These are phyloP conservation scores for Drosophila greeni DNA, from an alignment of 2,888 invertebrate species.

Conservation along the genomic window DNA sequence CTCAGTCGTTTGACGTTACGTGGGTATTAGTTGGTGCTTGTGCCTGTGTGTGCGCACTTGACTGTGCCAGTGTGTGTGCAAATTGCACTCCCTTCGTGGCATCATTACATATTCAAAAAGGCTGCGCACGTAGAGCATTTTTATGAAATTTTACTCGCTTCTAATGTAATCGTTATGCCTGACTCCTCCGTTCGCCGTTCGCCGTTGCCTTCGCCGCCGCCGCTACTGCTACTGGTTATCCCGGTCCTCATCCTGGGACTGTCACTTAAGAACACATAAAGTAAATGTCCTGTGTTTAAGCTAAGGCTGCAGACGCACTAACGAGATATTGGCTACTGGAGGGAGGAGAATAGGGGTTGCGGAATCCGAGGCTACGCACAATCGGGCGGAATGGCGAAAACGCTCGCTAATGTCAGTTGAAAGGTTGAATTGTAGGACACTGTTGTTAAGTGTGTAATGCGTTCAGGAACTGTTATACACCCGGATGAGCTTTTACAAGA, in stretches of 20 bases:
- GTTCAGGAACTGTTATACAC: conserved; percentile 1
- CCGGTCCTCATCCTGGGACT: conserved; percentile 26
- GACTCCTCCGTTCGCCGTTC: conserved; percentile 30
- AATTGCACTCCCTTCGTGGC: conserved; percentile 62
- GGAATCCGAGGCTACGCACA: conserved; percentile 17
- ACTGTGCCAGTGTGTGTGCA: conserved; percentile 54
- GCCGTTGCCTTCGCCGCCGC: not conserved
- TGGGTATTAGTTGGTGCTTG: conserved; percentile 31
- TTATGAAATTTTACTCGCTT: conserved; percentile 71
- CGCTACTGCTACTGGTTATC: conserved; percentile 11
- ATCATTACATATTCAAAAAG: conserved; percentile 71
- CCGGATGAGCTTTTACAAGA: not conserved
- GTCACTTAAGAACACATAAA: conserved; percentile 75
- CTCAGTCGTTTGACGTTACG: conserved; percentile 45
- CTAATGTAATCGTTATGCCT: conserved; percentile 69
- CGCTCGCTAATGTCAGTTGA: conserved; percentile 8
- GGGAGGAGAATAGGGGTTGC: not conserved
- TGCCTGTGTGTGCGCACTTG: conserved; percentile 18
- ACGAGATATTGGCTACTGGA: conserved; percentile 44
- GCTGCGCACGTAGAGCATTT: conserved; percentile 67
- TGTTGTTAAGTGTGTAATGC: not conserved
- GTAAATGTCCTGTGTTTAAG: conserved; percentile 69
- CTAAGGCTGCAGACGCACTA: conserved; percentile 44
- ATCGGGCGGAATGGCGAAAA: conserved; percentile 14
- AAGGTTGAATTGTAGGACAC: conserved; percentile 2